A percentile compares a stretch with the other conserved stretches of the same genome.
phyloP scores from a whole-genome alignment of 2,797 vertebrate genomes.

The Macroramphosus scolopax region DNA sequence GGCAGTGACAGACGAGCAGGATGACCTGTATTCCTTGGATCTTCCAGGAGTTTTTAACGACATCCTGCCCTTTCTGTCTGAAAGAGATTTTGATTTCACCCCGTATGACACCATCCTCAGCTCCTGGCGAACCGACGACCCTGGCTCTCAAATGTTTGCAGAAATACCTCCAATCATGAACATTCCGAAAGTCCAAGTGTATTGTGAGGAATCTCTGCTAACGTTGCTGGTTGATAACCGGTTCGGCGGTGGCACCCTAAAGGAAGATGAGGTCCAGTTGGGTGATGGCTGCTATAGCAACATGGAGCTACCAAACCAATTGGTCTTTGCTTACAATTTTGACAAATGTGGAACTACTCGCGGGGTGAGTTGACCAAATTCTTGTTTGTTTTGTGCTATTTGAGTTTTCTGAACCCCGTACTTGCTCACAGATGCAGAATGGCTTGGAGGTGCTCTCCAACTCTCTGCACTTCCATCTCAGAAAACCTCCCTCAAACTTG shows the following conservation, averaged over 20 bases:
- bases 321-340: conserved; percentile 59
- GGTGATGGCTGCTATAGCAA: conserved; percentile 62
- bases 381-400: neutral
- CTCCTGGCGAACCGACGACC: conserved; percentile 28
- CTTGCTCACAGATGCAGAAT: conserved; percentile 43
- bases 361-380: conserved; percentile 34
- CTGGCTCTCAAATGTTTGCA: conserved; percentile 30
- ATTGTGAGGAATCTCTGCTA: conserved; percentile 51
- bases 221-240: conserved; percentile 54
- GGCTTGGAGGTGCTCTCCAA: conserved; percentile 50
- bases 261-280: conserved; percentile 39
- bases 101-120: conserved; percentile 30
- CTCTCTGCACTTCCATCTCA: conserved; percentile 41
- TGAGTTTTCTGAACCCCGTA: accelerated
- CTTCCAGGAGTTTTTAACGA: conserved; percentile 13
- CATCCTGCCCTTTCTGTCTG: conserved; percentile 14
- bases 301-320: conserved; percentile 25
- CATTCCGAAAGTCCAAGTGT: conserved; percentile 49
- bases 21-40: neutral
- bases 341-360: conserved; percentile 57
- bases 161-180: conserved; percentile 13
- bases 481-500: conserved; percentile 5
- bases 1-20: neutral
- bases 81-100: conserved; percentile 17
- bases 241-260: conserved; percentile 10